Base-by-base conservation (phyloP, 2,113 vertebrate genomes). In the Pogona vitticeps region DNA sequence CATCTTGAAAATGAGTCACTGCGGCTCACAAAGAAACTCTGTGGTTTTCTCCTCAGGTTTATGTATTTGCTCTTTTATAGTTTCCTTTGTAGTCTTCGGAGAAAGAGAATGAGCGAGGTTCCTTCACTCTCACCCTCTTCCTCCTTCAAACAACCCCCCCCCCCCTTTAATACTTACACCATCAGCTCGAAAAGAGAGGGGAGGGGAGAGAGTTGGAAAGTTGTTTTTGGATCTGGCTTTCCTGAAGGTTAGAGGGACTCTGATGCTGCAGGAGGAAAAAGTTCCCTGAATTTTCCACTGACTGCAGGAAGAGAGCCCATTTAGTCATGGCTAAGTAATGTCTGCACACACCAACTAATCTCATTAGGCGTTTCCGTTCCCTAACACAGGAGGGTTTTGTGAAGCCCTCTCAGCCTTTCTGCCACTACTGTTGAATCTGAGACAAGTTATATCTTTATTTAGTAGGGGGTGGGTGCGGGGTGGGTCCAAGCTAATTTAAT, bases 1-100 rank as follows among this genome's bases (percentile, higher is more conserved):
- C 98, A 97, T 98, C 98, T 98, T 98, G 98, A 98, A 98, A 98
- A 98, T 99, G 98, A 99, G 96, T 99, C 98, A 99, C 97, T 97
- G 93, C 94, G 95, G 97, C 97, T 97, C 98, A 99, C 98, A 99
- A 99, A 99, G 98, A 98, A 97, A 96, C 98, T 97, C 97, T 98
- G 98, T 96, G 98, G 97, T 95, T 52, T 97, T 96, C 95, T 95
- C 91, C 96, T 95, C 96, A 96, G 97, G 96, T 97, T 96, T 96
- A 96, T 96, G 77, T 94, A 95, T 96, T 96, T 95, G 95, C 95
- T 95, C 92, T 91, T 96, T 95, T 94, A 94, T 94, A 94, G 94
- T 95, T 96, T 95, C 96, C 95, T 97, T 97, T 97, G 95, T 96
- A 96, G 94, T 97, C 92, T 92, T 96, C 65, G 91, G 91, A 76